A percentile compares a stretch with the other conserved stretches of the same genome.
Conservation (phyloP, 2,888 invertebrate species). For the Sminthurides aquaticus region DNA sequence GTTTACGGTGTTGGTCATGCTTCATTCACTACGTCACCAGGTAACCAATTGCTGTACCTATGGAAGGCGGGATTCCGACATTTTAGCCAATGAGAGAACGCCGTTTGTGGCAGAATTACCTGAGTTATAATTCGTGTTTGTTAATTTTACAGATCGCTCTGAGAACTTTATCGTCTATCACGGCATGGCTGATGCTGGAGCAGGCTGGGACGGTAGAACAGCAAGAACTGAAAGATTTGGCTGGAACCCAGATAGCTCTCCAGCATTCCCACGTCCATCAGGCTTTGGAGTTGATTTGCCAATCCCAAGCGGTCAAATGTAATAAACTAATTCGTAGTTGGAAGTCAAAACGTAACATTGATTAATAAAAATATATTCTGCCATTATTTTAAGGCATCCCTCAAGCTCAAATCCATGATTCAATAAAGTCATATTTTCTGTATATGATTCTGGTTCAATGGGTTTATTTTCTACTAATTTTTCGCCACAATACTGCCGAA, state of each 20-base stretch:
- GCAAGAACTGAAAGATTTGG: slow-evolving; percentile 34
- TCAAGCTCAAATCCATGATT: no score
- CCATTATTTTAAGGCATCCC: no score
- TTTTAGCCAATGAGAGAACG: no score
- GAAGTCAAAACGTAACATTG: not conserved
- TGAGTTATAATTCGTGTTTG: not conserved
- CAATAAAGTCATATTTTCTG: no score
- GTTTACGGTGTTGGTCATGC: slow-evolving; percentile 42
- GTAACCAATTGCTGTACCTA: no score
- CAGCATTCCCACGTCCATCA: not conserved
- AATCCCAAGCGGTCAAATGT: not conserved
- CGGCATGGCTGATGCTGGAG: slow-evolving; percentile 36
- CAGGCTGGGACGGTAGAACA: slow-evolving; percentile 38
- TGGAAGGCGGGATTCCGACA: no score
- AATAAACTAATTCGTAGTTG: not conserved
- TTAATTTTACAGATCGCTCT: slow-evolving; percentile 28
- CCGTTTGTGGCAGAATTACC: not conserved
- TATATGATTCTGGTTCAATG: no score
- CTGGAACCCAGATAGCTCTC: slow-evolving; percentile 3
- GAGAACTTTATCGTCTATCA: slow-evolving; percentile 42
- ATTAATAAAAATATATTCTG: no score
- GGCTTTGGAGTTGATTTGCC: not conserved
- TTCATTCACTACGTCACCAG: slow-evolving; percentile 34
- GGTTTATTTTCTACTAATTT: no score
- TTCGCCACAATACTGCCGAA: no score